Evolutionary conservation across 2,888 invertebrate species (phyloP), one percentile per base, ranked within the genome.

Genomic region (Raillietiella orientalis): DNA sequence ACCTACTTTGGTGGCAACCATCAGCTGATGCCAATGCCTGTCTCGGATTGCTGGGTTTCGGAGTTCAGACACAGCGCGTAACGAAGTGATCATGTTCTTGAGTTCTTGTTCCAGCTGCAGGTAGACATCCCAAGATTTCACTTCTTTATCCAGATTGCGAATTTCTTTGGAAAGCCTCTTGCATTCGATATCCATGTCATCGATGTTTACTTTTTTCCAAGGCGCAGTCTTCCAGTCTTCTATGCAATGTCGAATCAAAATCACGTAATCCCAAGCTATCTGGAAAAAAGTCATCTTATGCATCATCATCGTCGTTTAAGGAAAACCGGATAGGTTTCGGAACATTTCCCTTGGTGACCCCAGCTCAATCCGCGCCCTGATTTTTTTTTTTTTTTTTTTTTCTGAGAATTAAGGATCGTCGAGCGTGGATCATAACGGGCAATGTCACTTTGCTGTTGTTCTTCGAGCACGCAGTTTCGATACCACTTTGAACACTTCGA

Each of bases 121-220:
- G 41, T 77, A 90, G 0, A 77, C 69, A 39, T 84, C 77, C 90
- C 87, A 90, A 35, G 61, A 55, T 37, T 84, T 58, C 75, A 87
- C 84, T 52, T 90, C 90, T 43, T 90, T 90, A 42, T 90, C 87
- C 37, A 90, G 46, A 27, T 72, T 58, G 40, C 75, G 56, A 29
- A 79, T 71, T 46, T 82, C 79, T 49, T 90, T 87, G 2, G 84
- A 75, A 46, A 90, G 90, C 43, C 84, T 79, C 45, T 90, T 90
- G 46, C 87, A 87, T 47, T 90, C 87, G 36, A 87, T 75, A 41
- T 90, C 90, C 84, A 90, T 87, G 40, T 84, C 82, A 49, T 90
- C 90, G 21, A 87, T 84, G 41, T 90, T 84, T 31, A 90, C 82
- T 44, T 82, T 75, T 29, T 75, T 59, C 90, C 90, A 90, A 0